Evolutionary conservation across 2,888 invertebrate species (phyloP), one percentile per base, ranked within the genome.

Genomic region (Dynastes tityus): DNA sequence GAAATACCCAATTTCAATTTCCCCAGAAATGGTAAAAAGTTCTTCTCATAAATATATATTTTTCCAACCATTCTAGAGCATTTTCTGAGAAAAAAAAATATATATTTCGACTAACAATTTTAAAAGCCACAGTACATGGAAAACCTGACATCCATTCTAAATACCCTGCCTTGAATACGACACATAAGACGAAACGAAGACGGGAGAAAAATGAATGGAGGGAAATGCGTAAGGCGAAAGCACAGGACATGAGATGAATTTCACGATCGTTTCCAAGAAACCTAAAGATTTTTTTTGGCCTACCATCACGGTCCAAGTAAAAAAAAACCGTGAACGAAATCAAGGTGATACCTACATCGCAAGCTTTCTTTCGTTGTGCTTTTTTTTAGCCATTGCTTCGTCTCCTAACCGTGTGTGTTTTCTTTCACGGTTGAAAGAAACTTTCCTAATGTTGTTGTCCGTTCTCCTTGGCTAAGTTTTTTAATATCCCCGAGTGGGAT

Each of bases 281-380:
- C 63, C 5, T 63, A 11, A 63, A 29, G 63, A 29, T 63, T 29
- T 63, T 63, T 32, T 32, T 27, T 27, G 27, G 32, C 32, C 13
- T 13, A 11, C 8, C 29, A 32, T 8, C 1, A 2, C 32, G 1
- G 16, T 3, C 63, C 6, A 63, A 63, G 22, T 22, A 22, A 29
- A 8, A 61, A 37, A 63, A 13, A 63, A 63, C 63, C 11, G 45
- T 11, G 32, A 29, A 13, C 29, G 29, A 63, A 63, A 63, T 63
- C 63, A 29, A 63, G 63, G 63, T 63, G 63, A 27, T 32, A 63
- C 63, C 37, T 22, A 22, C 22, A 22, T 63, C 63, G 29, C 29
- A 13, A n/a, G 32, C 29, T 11, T 29, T 63, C n/a, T n/a, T 29
- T 22, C 29, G 45, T 45, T 45, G 45, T 45, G 8, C 8, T 63